phyloP scores from a whole-genome alignment of 2,888 invertebrate genomes.

The Bruchidius siliquastri region DNA sequence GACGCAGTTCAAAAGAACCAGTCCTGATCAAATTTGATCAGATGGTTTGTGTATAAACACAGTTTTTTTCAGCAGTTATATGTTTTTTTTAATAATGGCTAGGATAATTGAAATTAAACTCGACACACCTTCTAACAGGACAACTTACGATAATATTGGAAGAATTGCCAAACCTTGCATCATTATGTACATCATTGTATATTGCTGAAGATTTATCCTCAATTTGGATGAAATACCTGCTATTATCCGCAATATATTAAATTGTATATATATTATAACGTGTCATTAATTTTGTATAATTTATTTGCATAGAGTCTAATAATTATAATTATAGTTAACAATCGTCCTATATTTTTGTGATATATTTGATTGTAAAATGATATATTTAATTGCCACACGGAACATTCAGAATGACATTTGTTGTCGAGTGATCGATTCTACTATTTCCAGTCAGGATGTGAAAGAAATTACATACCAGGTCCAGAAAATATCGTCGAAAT shows the following conservation, averaged over 20 bases:
- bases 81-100: too few species aligned
- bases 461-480: not conserved
- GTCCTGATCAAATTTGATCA: too few species aligned
- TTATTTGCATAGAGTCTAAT: not conserved
- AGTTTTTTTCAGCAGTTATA: too few species aligned
- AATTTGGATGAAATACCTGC: not conserved
- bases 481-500: not conserved
- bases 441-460: not conserved
- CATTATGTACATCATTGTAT: too few species aligned
- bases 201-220: too few species aligned
- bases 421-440: not conserved
- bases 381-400: not conserved
- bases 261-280: not conserved
- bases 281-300: not conserved
- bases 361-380: not conserved
- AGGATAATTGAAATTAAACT: too few species aligned
- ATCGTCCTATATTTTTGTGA: not conserved
- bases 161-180: too few species aligned
- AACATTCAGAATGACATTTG: not conserved
- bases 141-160: too few species aligned
- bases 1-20: too few species aligned
- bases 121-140: too few species aligned
- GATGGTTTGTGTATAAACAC: too few species aligned
- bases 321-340: not conserved
- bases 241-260: too few species aligned